Evolutionary conservation across 1,140 invertebrate species (phyloP).

Genomic region (Sycophaga agraensis): DNA sequence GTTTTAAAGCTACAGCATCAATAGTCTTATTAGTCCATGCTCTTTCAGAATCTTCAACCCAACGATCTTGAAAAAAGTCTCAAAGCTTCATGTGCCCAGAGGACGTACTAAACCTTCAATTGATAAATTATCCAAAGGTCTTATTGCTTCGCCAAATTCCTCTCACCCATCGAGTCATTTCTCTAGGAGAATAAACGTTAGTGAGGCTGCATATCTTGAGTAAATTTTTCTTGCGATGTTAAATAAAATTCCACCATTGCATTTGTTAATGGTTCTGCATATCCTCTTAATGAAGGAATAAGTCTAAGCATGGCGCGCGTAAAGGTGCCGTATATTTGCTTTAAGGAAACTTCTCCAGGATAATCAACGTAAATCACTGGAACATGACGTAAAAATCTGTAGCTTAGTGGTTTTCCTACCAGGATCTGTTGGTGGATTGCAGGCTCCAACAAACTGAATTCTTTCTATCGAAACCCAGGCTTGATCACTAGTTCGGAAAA

Average conservation of each 20-base stretch:
- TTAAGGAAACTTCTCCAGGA: slow-evolving; percentile 94
- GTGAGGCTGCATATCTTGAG: slow-evolving; percentile 99
- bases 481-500: slow-evolving; percentile 91
- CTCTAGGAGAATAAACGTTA: slow-evolving; percentile 99
- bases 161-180: slow-evolving; percentile 99
- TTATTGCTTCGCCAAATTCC: slow-evolving; percentile 98
- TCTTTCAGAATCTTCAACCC: slow-evolving; percentile 93
- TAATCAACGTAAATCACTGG: slow-evolving; percentile 99
- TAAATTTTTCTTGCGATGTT: slow-evolving; percentile 95
- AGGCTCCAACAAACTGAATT: slow-evolving; percentile 99
- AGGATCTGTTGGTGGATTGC: slow-evolving; percentile 99
- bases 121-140: slow-evolving; percentile 85
- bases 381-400: slow-evolving; percentile 91
- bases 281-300: slow-evolving; percentile 85
- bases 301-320: slow-evolving; percentile 92
- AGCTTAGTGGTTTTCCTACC: slow-evolving; percentile 96
- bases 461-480: slow-evolving; percentile 95
- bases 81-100: slow-evolving; percentile 98
- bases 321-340: slow-evolving; percentile 99
- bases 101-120: slow-evolving; percentile 92
- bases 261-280: slow-evolving; percentile 94
- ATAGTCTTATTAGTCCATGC: slow-evolving; percentile 99
- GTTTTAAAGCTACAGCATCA: slow-evolving; percentile 88
- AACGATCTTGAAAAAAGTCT: slow-evolving; percentile 94
- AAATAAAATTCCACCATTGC: slow-evolving; percentile 99